Conservation (phyloP, 2,888 invertebrate genomes). For the Polia nebulosa region DNA sequence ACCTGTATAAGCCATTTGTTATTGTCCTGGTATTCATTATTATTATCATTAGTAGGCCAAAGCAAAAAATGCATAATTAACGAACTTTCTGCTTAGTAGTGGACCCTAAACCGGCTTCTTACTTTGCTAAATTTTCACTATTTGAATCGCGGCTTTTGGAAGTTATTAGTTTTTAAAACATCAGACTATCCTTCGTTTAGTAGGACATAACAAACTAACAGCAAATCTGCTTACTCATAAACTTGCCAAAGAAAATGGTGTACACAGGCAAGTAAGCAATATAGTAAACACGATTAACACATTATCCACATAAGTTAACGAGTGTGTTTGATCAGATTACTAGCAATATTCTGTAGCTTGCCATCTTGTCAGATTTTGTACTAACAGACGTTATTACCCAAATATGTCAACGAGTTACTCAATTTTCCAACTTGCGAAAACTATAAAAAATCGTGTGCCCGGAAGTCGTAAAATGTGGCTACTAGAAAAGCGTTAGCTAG, state of each 20-base stretch:
- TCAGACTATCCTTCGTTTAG: neutral
- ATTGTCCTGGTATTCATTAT: too few relatives aligned
- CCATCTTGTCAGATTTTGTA: conserved; percentile 34
- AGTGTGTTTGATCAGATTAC: conserved; percentile 52
- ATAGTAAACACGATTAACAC: conserved; percentile 31
- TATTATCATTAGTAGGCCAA: neutral
- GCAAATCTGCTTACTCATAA: conserved; percentile 22
- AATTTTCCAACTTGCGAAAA: conserved; percentile 50
- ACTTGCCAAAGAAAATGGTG: conserved; percentile 20
- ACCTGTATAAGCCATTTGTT: too few relatives aligned
- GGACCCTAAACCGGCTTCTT: neutral
- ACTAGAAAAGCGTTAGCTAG: conserved; percentile 14
- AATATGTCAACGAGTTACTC: conserved; percentile 56
- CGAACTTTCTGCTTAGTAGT: neutral
- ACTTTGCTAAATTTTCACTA: neutral
- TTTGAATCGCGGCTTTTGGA: neutral
- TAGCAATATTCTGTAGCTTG: conserved; percentile 3
- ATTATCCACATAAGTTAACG: conserved; percentile 6
- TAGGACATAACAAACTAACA: neutral
- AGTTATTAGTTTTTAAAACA: neutral
- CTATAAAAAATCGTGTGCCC: conserved; percentile 27
- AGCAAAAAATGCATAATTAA: neutral
- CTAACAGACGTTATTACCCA: conserved; percentile 40
- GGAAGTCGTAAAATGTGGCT: conserved; percentile 54
- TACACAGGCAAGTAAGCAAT: neutral